These are phyloP conservation scores for Helicoverpa assulta DNA, from an alignment of 2,888 invertebrate species.

Conservation along the genomic window DNA sequence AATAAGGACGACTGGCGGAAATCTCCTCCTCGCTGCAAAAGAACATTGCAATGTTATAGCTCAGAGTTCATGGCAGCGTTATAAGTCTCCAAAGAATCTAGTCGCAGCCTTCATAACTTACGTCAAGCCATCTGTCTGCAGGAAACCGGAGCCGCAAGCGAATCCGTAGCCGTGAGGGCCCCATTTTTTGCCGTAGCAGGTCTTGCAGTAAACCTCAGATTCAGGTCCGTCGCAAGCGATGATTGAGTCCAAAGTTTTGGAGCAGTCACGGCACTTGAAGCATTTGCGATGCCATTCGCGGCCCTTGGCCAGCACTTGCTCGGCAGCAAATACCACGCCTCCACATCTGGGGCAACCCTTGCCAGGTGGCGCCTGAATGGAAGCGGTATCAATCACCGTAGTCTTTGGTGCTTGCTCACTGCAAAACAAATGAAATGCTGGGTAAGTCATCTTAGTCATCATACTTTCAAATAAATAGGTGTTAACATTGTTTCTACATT, in stretches of 20 bases:
- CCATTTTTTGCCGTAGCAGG: constrained; percentile 99
- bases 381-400: constrained; percentile 94
- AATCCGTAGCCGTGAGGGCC: constrained; percentile 99
- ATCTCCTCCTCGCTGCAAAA: constrained; percentile 94
- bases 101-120: constrained; percentile 82
- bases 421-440: constrained; percentile 48
- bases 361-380: constrained; percentile 95
- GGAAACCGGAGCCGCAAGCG: constrained; percentile 98
- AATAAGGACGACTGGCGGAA: constrained; percentile 94
- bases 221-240: constrained; percentile 98
- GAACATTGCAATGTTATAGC: constrained; percentile 10
- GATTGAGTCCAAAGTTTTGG: constrained; percentile 98
- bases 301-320: constrained; percentile 97
- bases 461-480: no score
- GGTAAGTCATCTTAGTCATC: background rate
- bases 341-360: constrained; percentile 97
- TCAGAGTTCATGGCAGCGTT: background rate
- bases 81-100: no score
- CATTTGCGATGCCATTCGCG: constrained; percentile 98
- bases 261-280: constrained; percentile 97
- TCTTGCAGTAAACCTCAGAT: constrained; percentile 98
- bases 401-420: constrained; percentile 95
- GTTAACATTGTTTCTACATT: no score
- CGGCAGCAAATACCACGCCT: constrained; percentile 97
- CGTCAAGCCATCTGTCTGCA: constrained; percentile 97